A percentile compares a stretch with the other conserved stretches of the same genome.
Conservation (phyloP, 2,888 invertebrate species). For the Phragmatobia fuliginosa region DNA sequence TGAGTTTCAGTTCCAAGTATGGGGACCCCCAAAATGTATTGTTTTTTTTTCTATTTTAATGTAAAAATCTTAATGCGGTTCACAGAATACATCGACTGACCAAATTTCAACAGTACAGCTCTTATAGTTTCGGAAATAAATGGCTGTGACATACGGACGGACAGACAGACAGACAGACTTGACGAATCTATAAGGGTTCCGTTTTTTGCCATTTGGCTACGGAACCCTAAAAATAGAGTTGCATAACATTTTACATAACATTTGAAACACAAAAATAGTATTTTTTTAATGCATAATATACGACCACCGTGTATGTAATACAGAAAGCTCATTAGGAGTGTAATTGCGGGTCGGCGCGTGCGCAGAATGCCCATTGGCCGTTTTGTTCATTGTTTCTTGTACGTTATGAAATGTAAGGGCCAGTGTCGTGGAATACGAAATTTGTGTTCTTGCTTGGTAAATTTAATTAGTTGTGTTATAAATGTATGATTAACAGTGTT, state of each 20-base stretch:
- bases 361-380: constrained; percentile 26
- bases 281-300: neutral
- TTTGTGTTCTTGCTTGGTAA: neutral
- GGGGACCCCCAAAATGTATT: too few relatives aligned
- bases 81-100: too few relatives aligned
- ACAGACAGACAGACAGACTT: too few relatives aligned
- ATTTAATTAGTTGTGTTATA: neutral
- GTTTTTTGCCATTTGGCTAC: too few relatives aligned
- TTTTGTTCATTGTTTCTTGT: constrained; percentile 31
- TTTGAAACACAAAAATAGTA: constrained; percentile 3
- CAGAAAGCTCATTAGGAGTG: constrained; percentile 47
- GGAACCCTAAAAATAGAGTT: neutral
- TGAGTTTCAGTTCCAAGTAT: too few relatives aligned
- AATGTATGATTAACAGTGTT: neutral
- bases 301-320: constrained; percentile 25
- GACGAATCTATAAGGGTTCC: too few relatives aligned
- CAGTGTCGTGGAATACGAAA: constrained; percentile 1
- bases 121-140: too few relatives aligned
- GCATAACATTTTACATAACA: constrained; percentile 8
- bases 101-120: too few relatives aligned
- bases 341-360: constrained; percentile 31
- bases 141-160: too few relatives aligned
- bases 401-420: constrained; percentile 38
- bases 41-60: too few relatives aligned
- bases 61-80: too few relatives aligned